These are phyloP conservation scores for Delia radicum DNA, from an alignment of 1,140 invertebrate species.

Conservation along the genomic window DNA sequence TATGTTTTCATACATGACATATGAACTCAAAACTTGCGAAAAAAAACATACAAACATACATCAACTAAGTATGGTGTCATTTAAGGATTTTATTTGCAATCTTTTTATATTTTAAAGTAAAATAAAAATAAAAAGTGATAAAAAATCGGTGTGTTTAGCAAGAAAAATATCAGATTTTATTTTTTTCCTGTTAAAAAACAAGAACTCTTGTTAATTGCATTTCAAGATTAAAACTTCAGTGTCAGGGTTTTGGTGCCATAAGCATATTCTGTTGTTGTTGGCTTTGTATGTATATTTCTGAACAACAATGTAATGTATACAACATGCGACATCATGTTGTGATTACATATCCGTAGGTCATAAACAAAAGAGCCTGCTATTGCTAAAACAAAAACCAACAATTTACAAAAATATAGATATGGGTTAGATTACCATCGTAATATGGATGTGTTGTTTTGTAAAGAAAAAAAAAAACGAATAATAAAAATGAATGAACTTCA, in stretches of 20 bases:
- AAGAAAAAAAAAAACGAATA: neutral
- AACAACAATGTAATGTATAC: neutral
- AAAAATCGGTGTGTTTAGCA: neutral
- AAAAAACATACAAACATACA: neutral
- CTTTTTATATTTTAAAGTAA: neutral
- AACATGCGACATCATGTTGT: constrained; percentile 3
- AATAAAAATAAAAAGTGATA: neutral
- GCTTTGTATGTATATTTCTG: neutral
- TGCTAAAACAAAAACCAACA: neutral
- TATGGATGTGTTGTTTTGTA: neutral
- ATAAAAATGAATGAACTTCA: neutral
- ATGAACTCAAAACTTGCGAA: too few species aligned
- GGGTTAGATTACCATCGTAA: constrained; percentile 20
- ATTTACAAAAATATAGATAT: neutral
- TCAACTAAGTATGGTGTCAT: neutral
- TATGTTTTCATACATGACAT: too few species aligned
- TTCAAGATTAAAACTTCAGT: constrained; percentile 23
- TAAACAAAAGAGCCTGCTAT: constrained; percentile 14
- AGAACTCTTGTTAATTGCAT: constrained; percentile 21
- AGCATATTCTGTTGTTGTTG: constrained; percentile 4
- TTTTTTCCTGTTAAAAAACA: neutral
- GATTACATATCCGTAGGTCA: constrained; percentile 15
- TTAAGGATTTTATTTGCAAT: neutral
- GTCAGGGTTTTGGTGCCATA: constrained; percentile 17
- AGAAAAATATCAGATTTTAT: neutral